Evolutionary conservation across 1,140 invertebrate genomes (phyloP), one percentile per base, ranked within the genome.

Genomic region (Pogonomyrmex barbatus): DNA sequence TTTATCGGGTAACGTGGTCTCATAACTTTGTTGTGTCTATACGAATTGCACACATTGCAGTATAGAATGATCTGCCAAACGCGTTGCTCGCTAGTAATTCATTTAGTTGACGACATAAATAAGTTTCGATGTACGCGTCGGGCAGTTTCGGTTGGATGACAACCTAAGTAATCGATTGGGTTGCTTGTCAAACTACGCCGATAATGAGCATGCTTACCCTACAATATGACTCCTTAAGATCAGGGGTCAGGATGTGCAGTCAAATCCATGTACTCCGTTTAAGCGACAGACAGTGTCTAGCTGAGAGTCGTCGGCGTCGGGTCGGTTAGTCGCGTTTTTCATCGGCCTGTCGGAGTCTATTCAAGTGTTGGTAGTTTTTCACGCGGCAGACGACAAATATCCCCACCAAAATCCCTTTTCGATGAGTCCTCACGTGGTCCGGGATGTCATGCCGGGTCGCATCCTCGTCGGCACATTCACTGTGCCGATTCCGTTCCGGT

Each of bases 341-440:
- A 92, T 92, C 71, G 86, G 83, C 75, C 88, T 90, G 89, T 87
- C 90, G 86, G 87, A 81, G 68, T 85, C 91, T 90, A 93, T 93
- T 93, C 92, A 93, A 93, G 93, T 93, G 93, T 92, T 89, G 89
- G 91, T 87, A 90, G 93, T 93, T 93, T 93, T 93, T 93, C 92
- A 91, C 91, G 86, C 92, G 86, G 63, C 88, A 71, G 89, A 87
- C 91, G 88, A 92, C 92, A 92, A 93, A 90, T 90, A 90, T 90
- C 88, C 93, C 93, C 92, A 92, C 93, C 93, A 90, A 92, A 93
- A 92, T 91, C 88, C 90, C 76, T 89, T 87, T 88, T 90, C 84
- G 90, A 92, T 88, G 92, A 93, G 90, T 92, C 92, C 92, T 92
- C 92, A 93, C 93, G 93, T 93, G 92, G 89, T 87, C 85, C 87